phyloP scores from a whole-genome alignment of 2,888 invertebrate species.

The Rhingia rostrata region DNA sequence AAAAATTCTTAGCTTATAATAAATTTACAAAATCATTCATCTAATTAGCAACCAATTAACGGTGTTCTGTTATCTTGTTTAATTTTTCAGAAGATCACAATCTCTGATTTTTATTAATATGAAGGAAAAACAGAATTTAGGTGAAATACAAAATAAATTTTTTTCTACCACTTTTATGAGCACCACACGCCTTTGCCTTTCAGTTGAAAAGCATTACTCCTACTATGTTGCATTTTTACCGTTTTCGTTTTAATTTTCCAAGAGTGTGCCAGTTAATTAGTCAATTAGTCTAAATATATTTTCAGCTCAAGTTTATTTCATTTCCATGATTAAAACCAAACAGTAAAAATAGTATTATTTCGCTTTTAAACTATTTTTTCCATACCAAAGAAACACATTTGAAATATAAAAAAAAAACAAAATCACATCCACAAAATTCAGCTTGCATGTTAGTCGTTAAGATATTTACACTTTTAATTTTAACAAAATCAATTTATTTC shows the following conservation, averaged over 20 bases:
- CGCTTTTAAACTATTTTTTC: slow-evolving; percentile 20
- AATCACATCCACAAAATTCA: slow-evolving; percentile 59
- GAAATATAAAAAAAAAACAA: slow-evolving; percentile 27
- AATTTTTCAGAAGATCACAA: slow-evolving; percentile 73
- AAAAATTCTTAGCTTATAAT: not conserved
- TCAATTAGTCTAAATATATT: slow-evolving; percentile 11
- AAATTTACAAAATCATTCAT: slow-evolving; percentile 20
- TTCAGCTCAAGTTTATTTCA: slow-evolving; percentile 25
- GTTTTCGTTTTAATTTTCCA: slow-evolving; percentile 10
- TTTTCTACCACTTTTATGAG: slow-evolving; percentile 53
- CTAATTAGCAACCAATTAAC: slow-evolving; percentile 45
- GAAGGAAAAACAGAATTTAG: slow-evolving; percentile 68
- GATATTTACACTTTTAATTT: slow-evolving; percentile 78
- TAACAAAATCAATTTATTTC: slow-evolving; percentile 83
- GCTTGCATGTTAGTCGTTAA: slow-evolving; percentile 69
- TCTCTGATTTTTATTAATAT: slow-evolving; percentile 73
- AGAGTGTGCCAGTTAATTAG: slow-evolving; percentile 33
- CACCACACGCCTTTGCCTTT: slow-evolving; percentile 64
- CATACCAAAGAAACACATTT: slow-evolving; percentile 6
- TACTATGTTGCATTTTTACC: slow-evolving; percentile 45
- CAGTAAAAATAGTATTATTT: slow-evolving; percentile 18
- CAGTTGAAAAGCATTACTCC: slow-evolving; percentile 44
- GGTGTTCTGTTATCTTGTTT: slow-evolving; percentile 58
- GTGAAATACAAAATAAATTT: slow-evolving; percentile 55
- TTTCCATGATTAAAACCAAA: slow-evolving; percentile 32